phyloP scores from a whole-genome alignment of 2,797 vertebrate species.

The Acanthurus tractus region DNA sequence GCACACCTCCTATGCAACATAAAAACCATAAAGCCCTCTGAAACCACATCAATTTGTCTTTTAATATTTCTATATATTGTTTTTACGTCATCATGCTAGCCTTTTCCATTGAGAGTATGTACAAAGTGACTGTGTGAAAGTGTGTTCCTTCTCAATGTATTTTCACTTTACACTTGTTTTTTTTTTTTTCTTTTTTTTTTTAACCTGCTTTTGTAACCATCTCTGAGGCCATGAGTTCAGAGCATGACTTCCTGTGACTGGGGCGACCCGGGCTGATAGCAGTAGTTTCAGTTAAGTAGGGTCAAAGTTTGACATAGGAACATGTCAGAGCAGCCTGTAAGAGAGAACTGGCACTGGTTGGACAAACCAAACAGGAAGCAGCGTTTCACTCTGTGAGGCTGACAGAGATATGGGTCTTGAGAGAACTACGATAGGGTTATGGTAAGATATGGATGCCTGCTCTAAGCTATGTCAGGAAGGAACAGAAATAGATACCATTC shows the following conservation, averaged over 20 bases:
- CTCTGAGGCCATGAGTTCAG: constrained; percentile 60
- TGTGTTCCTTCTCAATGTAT: constrained; percentile 13
- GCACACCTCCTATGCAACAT: constrained; percentile 41
- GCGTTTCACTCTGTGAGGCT: constrained; percentile 62
- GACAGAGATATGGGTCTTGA: constrained; percentile 73
- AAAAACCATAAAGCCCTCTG: constrained; percentile 42
- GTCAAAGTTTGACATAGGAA: constrained; percentile 68
- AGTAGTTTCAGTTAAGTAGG: constrained; percentile 70
- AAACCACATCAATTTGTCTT: constrained; percentile 44
- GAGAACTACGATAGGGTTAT: constrained; percentile 68
- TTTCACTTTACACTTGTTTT: constrained; percentile 24
- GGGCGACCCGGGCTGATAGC: constrained; percentile 49
- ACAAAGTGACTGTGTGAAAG: constrained; percentile 9
- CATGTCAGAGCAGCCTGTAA: constrained; percentile 54
- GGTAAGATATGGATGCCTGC: constrained; percentile 74
- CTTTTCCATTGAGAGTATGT: constrained; percentile 3
- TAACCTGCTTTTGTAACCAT: constrained; percentile 63
- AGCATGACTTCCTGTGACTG: constrained; percentile 75
- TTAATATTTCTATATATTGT: constrained; percentile 28
- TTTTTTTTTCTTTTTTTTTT: constrained; percentile 21
- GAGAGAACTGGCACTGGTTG: constrained; percentile 57
- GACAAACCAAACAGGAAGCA: constrained; percentile 81
- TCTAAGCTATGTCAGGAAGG: constrained; percentile 75
- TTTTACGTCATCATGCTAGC: constrained; percentile 11
- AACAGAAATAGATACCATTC: constrained; percentile 80